Evolutionary conservation across 1,140 invertebrate genomes (phyloP).

Genomic region (Homarus americanus): DNA sequence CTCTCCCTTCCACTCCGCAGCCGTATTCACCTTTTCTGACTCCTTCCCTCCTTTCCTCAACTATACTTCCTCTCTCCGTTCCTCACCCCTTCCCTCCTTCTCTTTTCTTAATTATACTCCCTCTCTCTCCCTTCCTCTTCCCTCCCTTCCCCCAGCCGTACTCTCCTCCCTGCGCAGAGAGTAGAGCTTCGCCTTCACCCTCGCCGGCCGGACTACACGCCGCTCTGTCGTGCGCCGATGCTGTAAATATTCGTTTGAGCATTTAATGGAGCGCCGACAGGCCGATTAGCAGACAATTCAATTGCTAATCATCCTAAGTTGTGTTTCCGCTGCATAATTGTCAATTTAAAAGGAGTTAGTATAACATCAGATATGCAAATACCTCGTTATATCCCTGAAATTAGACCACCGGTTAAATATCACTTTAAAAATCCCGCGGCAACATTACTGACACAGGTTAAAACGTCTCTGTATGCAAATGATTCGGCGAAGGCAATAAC

Average conservation of each 20-base stretch:
- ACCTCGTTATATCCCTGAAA: neutral
- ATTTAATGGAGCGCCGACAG: conserved; percentile 2
- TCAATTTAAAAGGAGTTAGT: neutral
- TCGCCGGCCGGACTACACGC: neutral
- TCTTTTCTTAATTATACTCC: neutral
- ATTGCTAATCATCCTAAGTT: neutral
- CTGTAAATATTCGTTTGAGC: conserved; percentile 13
- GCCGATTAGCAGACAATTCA: conserved; percentile 11
- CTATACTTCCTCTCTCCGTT: neutral
- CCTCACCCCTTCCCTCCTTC: neutral
- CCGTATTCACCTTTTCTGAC: too few relatives aligned
- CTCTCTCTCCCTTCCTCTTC: neutral
- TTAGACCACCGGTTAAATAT: neutral
- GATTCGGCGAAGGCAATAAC: too few relatives aligned
- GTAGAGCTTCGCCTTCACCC: neutral
- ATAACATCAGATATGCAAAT: conserved; percentile 5
- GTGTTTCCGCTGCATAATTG: conserved; percentile 30
- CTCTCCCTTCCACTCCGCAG: neutral
- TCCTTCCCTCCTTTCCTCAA: too few relatives aligned
- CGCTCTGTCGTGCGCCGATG: neutral
- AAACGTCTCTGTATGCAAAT: too few relatives aligned
- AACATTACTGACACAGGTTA: too few relatives aligned
- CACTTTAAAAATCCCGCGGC: too few relatives aligned
- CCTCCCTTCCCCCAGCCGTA: neutral
- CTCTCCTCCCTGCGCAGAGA: too few relatives aligned